phyloP scores from a whole-genome alignment of 2,888 invertebrate species.

The Bembecia ichneumoniformis region DNA sequence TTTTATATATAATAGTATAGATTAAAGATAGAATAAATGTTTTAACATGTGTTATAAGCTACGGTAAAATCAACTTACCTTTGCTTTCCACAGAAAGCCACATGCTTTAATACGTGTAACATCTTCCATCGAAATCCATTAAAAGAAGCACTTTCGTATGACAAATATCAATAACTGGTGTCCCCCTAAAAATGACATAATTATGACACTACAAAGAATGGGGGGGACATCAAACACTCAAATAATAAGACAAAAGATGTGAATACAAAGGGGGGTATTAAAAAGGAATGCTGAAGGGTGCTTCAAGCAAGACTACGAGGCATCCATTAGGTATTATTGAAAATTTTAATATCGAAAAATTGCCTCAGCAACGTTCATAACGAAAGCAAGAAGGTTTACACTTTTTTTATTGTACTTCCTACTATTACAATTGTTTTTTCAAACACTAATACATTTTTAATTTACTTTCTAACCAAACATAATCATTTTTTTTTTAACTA shows the following conservation, averaged over 20 bases:
- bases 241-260: constrained; percentile 46
- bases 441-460: too few relatives aligned
- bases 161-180: not conserved
- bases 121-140: not conserved
- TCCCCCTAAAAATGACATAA: constrained; percentile 31
- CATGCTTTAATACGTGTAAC: not conserved
- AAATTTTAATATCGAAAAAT: constrained; percentile 71
- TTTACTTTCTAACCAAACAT: too few relatives aligned
- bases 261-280: constrained; percentile 49
- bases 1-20: too few relatives aligned
- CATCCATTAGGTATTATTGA: constrained; percentile 73
- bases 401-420: too few relatives aligned
- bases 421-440: too few relatives aligned
- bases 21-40: too few relatives aligned
- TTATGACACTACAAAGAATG: constrained; percentile 46
- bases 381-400: too few relatives aligned
- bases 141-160: not conserved
- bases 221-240: constrained; percentile 47
- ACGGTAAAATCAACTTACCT: too few relatives aligned
- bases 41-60: too few relatives aligned
- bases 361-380: not conserved
- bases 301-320: constrained; percentile 51
- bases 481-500: too few relatives aligned
- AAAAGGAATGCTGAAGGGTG: constrained; percentile 41
- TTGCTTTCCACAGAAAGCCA: too few relatives aligned